phyloP scores from a whole-genome alignment of 2,888 invertebrate species.

The Microctonus hyperodae region DNA sequence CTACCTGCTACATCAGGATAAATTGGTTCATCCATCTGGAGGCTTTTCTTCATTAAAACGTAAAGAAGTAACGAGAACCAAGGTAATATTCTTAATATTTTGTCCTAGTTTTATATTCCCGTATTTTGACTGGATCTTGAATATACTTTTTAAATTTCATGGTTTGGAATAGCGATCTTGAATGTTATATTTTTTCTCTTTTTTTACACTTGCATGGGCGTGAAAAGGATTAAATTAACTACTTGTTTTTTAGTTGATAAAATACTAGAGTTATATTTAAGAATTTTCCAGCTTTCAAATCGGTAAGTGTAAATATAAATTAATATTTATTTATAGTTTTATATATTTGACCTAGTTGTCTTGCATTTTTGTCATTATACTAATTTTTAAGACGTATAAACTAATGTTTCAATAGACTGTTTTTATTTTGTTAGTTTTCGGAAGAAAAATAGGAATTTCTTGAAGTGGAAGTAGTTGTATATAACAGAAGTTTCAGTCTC shows the following conservation, averaged over 20 bases:
- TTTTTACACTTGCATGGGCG: background rate
- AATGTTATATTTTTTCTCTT: no score
- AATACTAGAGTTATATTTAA: background rate
- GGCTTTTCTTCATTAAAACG: slow-evolving; percentile 16
- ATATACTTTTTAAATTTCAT: background rate
- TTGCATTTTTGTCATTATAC: no score
- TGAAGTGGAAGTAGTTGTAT: no score
- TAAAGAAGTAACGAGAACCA: background rate
- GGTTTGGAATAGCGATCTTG: background rate
- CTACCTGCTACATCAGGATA: slow-evolving; percentile 24
- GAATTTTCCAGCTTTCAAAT: no score
- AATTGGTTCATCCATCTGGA: slow-evolving; percentile 25
- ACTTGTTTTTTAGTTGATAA: background rate
- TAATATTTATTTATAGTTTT: no score
- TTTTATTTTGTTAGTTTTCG: no score
- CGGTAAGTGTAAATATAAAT: background rate
- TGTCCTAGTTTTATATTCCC: background rate
- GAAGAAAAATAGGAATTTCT: no score
- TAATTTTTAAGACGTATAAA: no score
- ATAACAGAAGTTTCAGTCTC: no score
- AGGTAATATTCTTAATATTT: background rate
- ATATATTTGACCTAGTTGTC: no score
- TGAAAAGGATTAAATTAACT: background rate
- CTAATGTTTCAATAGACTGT: no score
- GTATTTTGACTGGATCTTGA: background rate